Base-by-base conservation (phyloP, 2,888 invertebrate species). In the Cheiracanthium punctorium region DNA sequence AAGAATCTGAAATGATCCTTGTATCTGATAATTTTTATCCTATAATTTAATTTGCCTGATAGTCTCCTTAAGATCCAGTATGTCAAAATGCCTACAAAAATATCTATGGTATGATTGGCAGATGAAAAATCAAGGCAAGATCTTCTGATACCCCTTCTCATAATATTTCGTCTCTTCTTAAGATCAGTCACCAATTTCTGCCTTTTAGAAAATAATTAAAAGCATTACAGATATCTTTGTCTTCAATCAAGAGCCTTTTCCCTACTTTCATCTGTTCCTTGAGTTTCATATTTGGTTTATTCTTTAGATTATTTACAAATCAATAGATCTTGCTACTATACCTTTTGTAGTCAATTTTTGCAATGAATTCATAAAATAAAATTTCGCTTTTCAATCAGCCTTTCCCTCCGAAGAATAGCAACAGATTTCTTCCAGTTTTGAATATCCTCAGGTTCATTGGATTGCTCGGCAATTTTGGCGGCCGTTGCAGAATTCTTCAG, bases 341-440 rank as follows among this genome's bases (percentile, higher is more conserved):
- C 28, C 28, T 75, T 24, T 0, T 75, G 2, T 65, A 65, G 1
- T 37, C 28, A 14, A 33, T 75, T 20, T 37, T 33, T 24, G 28
- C 1, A 24, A 64, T 37, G 17, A 75, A 75, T 28, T 37, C 52
- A 52, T 52, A 12, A 41, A 24, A 75, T n/a, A n/a, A 33, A 33
- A 33, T 43, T 71, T 0, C 43, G 41, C 17, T 71, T 71, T 71
- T 7, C 71, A n/a, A 1, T 8, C 0, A 64, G 5, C 33, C 37
- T 64, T 64, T 64, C 33, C 41, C 65, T 75, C 17, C 28, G 37
- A 1, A 75, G 37, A 20, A 28, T 8, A 58, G 64, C 37, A 24
- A 75, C 24, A 17, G 0, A 24, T n/a, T 64, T 75, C 41, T 65
- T 75, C 75, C 75, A 65, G 8, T 37, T 37, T 37, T 75, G 75